phyloP scores from a whole-genome alignment of 2,888 invertebrate genomes.

The Tetragnatha montana region DNA sequence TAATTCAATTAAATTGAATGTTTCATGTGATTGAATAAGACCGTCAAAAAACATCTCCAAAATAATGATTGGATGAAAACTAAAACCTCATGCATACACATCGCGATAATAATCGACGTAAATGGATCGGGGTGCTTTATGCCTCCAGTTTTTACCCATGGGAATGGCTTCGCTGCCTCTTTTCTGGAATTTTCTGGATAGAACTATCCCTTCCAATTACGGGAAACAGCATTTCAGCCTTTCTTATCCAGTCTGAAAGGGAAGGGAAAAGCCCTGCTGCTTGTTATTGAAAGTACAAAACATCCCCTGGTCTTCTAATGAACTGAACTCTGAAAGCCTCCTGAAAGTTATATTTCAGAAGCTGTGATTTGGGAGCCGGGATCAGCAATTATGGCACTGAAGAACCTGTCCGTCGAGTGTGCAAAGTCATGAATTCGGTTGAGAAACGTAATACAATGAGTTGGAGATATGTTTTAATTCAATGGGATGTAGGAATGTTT shows the following conservation, averaged over 20 bases:
- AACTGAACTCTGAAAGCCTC: neutral
- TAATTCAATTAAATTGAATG: too few species aligned
- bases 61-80: neutral
- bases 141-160: neutral
- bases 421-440: neutral
- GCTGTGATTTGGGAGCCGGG: neutral
- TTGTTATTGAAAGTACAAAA: neutral
- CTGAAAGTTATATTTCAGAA: neutral
- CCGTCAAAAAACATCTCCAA: neutral
- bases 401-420: neutral
- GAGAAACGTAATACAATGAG: neutral
- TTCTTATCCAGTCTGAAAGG: neutral
- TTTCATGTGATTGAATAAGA: too few species aligned
- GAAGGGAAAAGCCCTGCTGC: neutral
- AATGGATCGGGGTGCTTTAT: neutral
- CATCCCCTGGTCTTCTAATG: neutral
- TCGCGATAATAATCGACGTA: neutral
- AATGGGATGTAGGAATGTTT: neutral
- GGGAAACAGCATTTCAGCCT: neutral
- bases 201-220: neutral
- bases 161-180: neutral
- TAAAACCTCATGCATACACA: neutral
- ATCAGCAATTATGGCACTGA: neutral
- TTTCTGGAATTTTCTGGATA: neutral
- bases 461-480: neutral